A percentile compares a stretch with the other conserved stretches of the same genome.
Conservation (phyloP, 2,888 invertebrate genomes). For the Nymphalis c-album region DNA sequence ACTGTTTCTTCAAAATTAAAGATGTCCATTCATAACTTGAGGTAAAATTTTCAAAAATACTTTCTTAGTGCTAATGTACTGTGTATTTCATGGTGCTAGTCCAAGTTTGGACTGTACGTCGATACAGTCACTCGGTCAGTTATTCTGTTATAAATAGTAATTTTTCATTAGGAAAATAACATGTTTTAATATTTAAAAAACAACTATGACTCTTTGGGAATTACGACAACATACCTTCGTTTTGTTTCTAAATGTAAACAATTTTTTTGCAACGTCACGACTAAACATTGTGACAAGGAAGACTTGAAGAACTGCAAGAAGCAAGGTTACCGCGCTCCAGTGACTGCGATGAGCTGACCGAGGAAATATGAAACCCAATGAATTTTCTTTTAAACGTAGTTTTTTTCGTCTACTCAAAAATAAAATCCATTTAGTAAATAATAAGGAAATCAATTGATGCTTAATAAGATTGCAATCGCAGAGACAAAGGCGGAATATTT, state of each 20-base stretch:
- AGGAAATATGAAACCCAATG: constrained; percentile 48
- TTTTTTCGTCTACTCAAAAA: constrained; percentile 24
- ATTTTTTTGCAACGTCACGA: constrained; percentile 25
- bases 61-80: no score
- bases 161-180: no score
- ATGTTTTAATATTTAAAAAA: no score
- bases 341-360: constrained; percentile 40
- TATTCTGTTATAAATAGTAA: no score
- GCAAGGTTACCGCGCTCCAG: constrained; percentile 52
- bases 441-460: constrained; percentile 31
- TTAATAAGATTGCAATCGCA: constrained; percentile 18
- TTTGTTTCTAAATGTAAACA: constrained; percentile 24
- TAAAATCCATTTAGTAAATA: constrained; percentile 28
- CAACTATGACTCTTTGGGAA: constrained; percentile 1
- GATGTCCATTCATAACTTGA: no score
- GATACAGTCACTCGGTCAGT: no score
- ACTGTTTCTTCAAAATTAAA: no score
- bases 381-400: constrained; percentile 37
- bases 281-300: constrained; percentile 21
- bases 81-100: no score
- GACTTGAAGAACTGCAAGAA: constrained; percentile 36
- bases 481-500: not conserved
- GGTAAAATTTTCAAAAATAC: no score
- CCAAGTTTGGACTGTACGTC: no score
- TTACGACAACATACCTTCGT: not conserved